A percentile compares a stretch with the other conserved stretches of the same genome.
These are phyloP conservation scores for Lanius ludovicianus DNA, from an alignment of 2,113 vertebrate species.

Conservation along the genomic window DNA sequence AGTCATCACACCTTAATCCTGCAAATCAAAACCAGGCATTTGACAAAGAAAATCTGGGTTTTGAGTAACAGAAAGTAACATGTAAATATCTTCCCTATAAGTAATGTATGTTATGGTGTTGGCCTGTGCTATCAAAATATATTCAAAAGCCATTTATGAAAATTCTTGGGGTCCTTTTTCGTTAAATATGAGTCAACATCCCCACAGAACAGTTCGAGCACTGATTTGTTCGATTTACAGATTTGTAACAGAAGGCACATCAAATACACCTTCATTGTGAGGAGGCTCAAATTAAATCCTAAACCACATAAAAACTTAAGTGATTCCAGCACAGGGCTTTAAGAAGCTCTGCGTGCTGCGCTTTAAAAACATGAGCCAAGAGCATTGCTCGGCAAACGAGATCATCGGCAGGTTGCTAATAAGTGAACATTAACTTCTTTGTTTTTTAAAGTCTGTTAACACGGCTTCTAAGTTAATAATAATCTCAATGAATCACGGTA, in stretches of 20 bases:
- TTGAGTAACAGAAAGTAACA: neutral
- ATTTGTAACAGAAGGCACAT: neutral
- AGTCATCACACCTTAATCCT: neutral
- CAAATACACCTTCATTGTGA: neutral
- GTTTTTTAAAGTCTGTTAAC: neutral
- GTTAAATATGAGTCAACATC: neutral
- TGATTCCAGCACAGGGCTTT: neutral
- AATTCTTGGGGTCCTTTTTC: neutral
- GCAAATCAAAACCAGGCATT: neutral
- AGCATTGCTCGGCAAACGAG: neutral
- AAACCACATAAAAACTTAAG: neutral
- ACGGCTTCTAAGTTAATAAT: neutral
- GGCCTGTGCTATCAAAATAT: neutral
- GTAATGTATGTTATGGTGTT: neutral
- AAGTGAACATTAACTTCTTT: neutral
- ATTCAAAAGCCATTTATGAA: neutral
- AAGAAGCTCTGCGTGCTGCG: rapidly evolving
- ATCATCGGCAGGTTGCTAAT: neutral
- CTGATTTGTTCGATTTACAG: neutral
- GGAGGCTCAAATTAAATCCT: neutral
- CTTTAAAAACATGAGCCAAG: neutral
- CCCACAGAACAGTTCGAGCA: neutral
- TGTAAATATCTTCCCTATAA: neutral
- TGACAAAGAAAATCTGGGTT: neutral
- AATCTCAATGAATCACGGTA: neutral